Conservation (phyloP, 2,888 invertebrate species). For the Hofmannophila pseudospretella region DNA sequence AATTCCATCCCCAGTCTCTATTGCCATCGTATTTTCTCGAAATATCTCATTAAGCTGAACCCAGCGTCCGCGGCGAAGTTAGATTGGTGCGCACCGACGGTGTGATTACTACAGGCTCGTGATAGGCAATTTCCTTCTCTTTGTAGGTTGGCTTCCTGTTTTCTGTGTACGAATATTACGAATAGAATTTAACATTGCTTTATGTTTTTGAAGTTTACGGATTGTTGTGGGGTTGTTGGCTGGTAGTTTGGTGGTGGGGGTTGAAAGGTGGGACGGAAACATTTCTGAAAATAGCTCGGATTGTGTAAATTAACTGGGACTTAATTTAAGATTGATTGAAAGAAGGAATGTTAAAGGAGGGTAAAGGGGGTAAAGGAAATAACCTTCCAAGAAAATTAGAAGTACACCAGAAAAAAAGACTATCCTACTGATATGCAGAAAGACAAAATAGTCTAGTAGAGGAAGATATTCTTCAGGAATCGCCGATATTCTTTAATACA, state of each 20-base stretch:
- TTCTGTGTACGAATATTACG: conserved; percentile 41
- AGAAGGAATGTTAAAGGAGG: too few species aligned
- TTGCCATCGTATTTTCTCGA: conserved; percentile 28
- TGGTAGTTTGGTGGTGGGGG: neutral
- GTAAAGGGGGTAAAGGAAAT: too few species aligned
- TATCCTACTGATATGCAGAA: too few species aligned
- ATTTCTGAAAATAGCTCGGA: neutral
- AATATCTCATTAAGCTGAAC: conserved; percentile 60
- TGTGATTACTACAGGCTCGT: conserved; percentile 55
- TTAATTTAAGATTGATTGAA: too few species aligned
- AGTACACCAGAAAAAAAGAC: too few species aligned
- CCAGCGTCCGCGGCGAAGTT: conserved; percentile 56
- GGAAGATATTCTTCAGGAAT: too few species aligned
- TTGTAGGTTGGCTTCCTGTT: conserved; percentile 58
- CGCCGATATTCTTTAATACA: too few species aligned
- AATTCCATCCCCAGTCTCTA: conserved; percentile 6
- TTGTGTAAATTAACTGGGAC: neutral
- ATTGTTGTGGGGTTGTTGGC: conserved; percentile 20
- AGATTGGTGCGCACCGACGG: conserved; percentile 52
- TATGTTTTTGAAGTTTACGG: conserved; percentile 39
- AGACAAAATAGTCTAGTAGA: too few species aligned
- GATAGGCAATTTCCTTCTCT: conserved; percentile 74
- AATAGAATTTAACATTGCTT: conserved; percentile 52
- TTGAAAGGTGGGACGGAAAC: conserved; percentile 1
- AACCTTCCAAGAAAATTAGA: too few species aligned